Percentiles rank a stretch among this genome's conserved stretches.
Evolutionary conservation across 2,797 vertebrate genomes (phyloP).

Genomic region (Adrianichthys oophorus): DNA sequence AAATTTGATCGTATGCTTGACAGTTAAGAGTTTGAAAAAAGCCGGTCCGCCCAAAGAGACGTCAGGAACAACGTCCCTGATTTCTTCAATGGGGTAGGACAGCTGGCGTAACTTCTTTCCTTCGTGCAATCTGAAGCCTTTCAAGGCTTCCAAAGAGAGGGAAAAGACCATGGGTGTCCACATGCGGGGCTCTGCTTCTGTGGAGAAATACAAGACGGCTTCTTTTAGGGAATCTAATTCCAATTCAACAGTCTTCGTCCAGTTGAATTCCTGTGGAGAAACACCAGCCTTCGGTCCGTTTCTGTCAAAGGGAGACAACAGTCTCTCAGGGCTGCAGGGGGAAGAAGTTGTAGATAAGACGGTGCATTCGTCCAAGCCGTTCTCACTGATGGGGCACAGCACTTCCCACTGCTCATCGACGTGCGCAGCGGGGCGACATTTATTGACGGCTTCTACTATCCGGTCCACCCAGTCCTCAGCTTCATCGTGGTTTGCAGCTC

Average conservation of each 20-base stretch:
- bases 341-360: constrained; percentile 30
- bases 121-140: constrained; percentile 81
- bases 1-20: constrained; percentile 83
- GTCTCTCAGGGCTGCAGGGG: constrained; percentile 40
- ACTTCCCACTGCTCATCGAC: constrained; percentile 85
- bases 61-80: constrained; percentile 91
- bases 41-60: constrained; percentile 84
- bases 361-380: constrained; percentile 27
- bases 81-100: constrained; percentile 79
- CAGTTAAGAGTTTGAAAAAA: constrained; percentile 90
- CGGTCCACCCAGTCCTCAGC: constrained; percentile 97
- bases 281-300: constrained; percentile 13
- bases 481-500: constrained; percentile 85
- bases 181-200: constrained; percentile 69
- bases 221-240: constrained; percentile 92
- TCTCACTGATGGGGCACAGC: constrained; percentile 56
- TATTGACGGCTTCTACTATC: constrained; percentile 84
- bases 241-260: constrained; percentile 70
- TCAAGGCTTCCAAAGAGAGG: constrained; percentile 86
- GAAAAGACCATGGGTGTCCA: constrained; percentile 88
- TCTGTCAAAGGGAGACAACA: not conserved
- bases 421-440: constrained; percentile 79
- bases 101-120: constrained; percentile 79
- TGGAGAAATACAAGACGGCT: constrained; percentile 82
- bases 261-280: constrained; percentile 64